Evolutionary conservation across 2,113 vertebrate genomes (phyloP).

Genomic region (Nothoprocta perdicaria): DNA sequence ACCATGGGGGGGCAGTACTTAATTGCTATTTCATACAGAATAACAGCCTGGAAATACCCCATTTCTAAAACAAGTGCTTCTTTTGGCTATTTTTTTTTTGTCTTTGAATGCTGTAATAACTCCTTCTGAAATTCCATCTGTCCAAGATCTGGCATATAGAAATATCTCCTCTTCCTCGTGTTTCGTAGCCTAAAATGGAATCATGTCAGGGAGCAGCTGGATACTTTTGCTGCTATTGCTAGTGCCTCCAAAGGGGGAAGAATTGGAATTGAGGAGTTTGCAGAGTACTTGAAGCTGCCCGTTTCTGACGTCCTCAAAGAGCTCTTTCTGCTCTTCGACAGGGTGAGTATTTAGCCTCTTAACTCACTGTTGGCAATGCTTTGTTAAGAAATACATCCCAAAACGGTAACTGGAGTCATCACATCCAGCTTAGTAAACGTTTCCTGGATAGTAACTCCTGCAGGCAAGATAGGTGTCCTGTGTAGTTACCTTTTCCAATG

Average conservation of each 20-base stretch:
- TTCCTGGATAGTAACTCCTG: not conserved
- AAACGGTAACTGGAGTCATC: not conserved
- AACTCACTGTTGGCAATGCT: not conserved
- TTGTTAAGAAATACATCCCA: not conserved
- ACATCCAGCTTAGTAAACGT: not conserved
- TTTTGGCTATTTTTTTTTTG: slow-evolving; percentile 8
- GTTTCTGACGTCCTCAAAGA: slow-evolving; percentile 86
- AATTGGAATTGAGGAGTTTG: slow-evolving; percentile 92
- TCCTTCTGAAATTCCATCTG: slow-evolving; percentile 35
- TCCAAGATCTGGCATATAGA: not conserved
- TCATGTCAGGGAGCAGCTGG: slow-evolving; percentile 88
- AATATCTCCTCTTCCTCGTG: slow-evolving; percentile 30
- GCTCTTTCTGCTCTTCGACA: slow-evolving; percentile 93
- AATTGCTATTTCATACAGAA: not conserved
- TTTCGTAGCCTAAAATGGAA: slow-evolving; percentile 91
- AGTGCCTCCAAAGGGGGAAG: slow-evolving; percentile 89
- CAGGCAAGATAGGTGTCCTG: not conserved
- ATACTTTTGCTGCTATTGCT: slow-evolving; percentile 89
- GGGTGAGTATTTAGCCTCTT: slow-evolving; percentile 80
- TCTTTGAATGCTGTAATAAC: not conserved
- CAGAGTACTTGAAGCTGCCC: slow-evolving; percentile 89
- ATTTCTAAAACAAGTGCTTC: not conserved
- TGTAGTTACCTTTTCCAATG: not conserved
- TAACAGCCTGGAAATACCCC: not conserved
- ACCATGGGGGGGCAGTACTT: not conserved